Percentiles rank a stretch among this genome's conserved stretches.
These are phyloP conservation scores for Rhamnusium bicolor DNA, from an alignment of 2,888 invertebrate genomes.

Conservation along the genomic window DNA sequence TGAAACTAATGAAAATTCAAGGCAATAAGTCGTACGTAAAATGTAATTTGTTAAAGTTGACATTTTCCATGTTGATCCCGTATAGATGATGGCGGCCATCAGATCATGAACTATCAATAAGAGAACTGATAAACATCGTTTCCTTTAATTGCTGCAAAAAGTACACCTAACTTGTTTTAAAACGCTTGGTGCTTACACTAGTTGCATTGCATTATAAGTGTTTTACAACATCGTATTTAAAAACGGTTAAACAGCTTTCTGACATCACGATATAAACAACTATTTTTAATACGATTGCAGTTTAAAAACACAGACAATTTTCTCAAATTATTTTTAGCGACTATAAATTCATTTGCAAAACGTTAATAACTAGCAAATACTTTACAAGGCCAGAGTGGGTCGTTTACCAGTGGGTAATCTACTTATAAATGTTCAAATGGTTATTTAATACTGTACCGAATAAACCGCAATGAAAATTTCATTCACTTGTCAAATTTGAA, in stretches of 20 bases:
- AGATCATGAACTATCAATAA: conserved; percentile 39
- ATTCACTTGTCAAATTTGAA: too few species aligned
- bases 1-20: conserved; percentile 14
- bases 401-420: too few species aligned
- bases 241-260: neutral
- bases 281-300: neutral
- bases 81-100: conserved; percentile 22
- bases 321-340: too few species aligned
- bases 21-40: neutral
- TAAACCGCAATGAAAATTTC: too few species aligned
- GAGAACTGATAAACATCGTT: conserved; percentile 43
- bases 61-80: conserved; percentile 36
- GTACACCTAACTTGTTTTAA: conserved; percentile 40
- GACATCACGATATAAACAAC: neutral
- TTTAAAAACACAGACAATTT: too few species aligned
- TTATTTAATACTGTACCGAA: too few species aligned
- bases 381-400: too few species aligned
- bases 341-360: too few species aligned
- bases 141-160: conserved; percentile 45
- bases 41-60: conserved; percentile 16
- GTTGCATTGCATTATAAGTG: conserved; percentile 20
- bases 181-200: conserved; percentile 32
- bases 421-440: too few species aligned
- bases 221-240: conserved; percentile 27
- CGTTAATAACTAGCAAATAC: too few species aligned